Evolutionary conservation across 1,140 invertebrate genomes (phyloP), one percentile per base, ranked within the genome.

Genomic region (Mizuhopecten yessoensis): DNA sequence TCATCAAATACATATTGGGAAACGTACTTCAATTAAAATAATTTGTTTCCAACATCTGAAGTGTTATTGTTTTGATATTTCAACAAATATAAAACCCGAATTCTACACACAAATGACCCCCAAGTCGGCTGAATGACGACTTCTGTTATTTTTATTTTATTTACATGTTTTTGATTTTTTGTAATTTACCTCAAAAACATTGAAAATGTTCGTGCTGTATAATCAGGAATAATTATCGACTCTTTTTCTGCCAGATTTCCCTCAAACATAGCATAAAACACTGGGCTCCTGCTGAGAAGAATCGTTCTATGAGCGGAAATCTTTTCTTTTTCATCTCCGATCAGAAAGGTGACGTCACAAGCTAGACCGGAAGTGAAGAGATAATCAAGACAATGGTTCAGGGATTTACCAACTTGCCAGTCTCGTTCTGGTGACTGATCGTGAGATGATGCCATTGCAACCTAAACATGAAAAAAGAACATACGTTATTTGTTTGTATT

Each of bases 141-240:
- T 7, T 5, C 36, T 39, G 5, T 5, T 39, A 39, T 5, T 39
- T 39, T 13, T 39, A 39, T 13, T 13, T 7, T 7, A 39, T 13
- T 39, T 39, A 39, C 5, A 13, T 39, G 13, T 39, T 7, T 13
- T 39, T 39, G 13, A 39, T 13, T 39, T 13, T 13, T 39, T 7
- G 36, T 13, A 39, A 13, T 39, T 96, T 98, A 98, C 95, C 97
- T 89, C 1, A 96, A 88, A 15, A 96, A 92, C 34, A 90, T 87
- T 39, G 92, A 90, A 88, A 96, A 96, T 11, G 98, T 98, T 34
- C 97, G 97, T 0, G 98, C 98, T 94, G 98, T 98, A 20, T 98
- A 97, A 96, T 98, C 98, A n/a, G 98, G 98, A 42, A 98, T 96
- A 94, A 98, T 97, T 88, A 98, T 98, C 94, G 98, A 97, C 87